A percentile compares a stretch with the other conserved stretches of the same genome.
phyloP scores from a whole-genome alignment of 2,113 vertebrate genomes.

The Tragelaphus strepsiceros region DNA sequence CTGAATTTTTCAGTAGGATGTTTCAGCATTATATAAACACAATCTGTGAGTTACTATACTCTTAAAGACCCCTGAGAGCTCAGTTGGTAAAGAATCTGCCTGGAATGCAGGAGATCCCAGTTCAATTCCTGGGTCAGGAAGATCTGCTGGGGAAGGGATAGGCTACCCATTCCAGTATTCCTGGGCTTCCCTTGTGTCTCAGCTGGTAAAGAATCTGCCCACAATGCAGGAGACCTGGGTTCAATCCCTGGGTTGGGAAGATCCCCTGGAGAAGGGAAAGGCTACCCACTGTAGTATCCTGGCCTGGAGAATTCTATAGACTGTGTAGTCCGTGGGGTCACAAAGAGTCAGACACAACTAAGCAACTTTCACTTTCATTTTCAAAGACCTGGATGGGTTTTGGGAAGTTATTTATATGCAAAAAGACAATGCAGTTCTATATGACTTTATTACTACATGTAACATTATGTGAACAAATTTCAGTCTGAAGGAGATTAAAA shows the following conservation, averaged over 20 bases:
- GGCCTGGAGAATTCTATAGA: not conserved
- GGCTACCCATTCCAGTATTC: not conserved
- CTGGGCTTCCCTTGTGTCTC: not conserved
- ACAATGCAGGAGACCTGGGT: not conserved
- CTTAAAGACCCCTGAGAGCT: not conserved
- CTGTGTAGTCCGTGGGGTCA: not conserved
- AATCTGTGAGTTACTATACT: not conserved
- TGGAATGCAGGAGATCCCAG: not conserved
- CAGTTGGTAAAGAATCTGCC: not conserved
- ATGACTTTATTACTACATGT: not conserved
- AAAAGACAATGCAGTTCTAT: not conserved
- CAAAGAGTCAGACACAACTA: not conserved
- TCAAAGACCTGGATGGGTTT: not conserved
- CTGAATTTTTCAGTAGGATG: not conserved
- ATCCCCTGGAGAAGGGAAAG: not conserved
- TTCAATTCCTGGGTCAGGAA: not conserved
- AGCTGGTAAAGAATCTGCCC: not conserved
- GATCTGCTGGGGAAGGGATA: not conserved
- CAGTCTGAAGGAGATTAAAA: not conserved
- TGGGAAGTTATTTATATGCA: not conserved
- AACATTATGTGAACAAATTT: not conserved
- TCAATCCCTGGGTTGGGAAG: not conserved
- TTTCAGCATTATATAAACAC: not conserved
- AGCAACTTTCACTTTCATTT: not conserved
- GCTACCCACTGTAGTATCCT: not conserved